phyloP scores from a whole-genome alignment of 2,113 vertebrate species.

The Percina caprodes region DNA sequence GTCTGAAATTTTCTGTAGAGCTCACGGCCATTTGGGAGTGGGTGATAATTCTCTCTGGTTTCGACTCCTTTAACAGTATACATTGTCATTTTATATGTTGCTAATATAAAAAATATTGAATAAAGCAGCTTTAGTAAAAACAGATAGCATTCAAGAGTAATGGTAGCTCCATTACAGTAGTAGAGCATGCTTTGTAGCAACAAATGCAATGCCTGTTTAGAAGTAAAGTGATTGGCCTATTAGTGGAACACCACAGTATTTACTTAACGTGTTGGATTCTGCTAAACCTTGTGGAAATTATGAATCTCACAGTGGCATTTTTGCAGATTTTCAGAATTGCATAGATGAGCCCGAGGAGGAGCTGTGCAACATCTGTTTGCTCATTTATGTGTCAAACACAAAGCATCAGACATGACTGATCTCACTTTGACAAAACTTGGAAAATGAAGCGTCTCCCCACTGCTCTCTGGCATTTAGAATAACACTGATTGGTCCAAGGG shows the following conservation, averaged over 20 bases:
- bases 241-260: background rate
- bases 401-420: constrained; percentile 67
- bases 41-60: background rate
- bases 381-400: constrained; percentile 66
- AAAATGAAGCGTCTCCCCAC: constrained; percentile 55
- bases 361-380: constrained; percentile 67
- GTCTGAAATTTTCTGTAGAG: background rate
- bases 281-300: constrained; percentile 29
- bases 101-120: background rate
- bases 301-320: constrained; percentile 47
- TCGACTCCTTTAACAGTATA: background rate
- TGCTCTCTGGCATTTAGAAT: constrained; percentile 47
- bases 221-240: background rate
- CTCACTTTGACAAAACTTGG: constrained; percentile 61
- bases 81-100: background rate
- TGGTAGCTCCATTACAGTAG: background rate
- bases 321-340: constrained; percentile 44
- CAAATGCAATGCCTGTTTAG: background rate
- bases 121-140: constrained; percentile 3
- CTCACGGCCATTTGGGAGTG: background rate
- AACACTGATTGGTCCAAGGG: constrained; percentile 67
- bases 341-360: constrained; percentile 49
- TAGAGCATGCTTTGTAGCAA: background rate
- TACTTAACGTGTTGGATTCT: constrained; percentile 25
- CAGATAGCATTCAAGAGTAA: background rate